Percentiles rank a stretch among this genome's conserved stretches.
Conservation (phyloP, 2,797 vertebrate species). For the Pelobates cultripes region DNA sequence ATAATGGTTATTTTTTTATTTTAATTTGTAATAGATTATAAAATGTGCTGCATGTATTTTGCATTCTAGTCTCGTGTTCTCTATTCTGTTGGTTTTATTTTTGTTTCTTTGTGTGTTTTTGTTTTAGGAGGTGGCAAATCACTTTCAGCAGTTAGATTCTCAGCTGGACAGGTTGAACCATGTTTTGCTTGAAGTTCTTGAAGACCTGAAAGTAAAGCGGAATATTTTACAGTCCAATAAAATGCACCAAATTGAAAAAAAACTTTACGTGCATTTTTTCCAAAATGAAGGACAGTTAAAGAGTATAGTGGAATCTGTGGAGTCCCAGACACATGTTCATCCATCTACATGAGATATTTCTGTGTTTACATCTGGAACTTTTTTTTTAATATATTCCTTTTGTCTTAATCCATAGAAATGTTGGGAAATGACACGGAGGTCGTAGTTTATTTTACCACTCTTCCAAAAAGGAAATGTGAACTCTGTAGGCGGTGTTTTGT, state of each 20-base stretch:
- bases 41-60: no score
- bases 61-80: no score
- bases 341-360: neutral
- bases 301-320: constrained; percentile 82
- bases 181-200: constrained; percentile 78
- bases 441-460: no score
- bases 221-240: constrained; percentile 77
- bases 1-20: no score
- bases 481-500: no score
- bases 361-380: no score
- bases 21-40: no score
- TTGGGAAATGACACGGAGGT: no score
- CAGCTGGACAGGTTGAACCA: constrained; percentile 78
- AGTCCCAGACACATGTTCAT: constrained; percentile 62
- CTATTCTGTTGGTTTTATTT: no score
- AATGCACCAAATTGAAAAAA: constrained; percentile 79
- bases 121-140: constrained; percentile 79
- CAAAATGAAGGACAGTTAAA: constrained; percentile 79
- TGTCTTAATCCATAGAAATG: no score
- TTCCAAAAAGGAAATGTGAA: no score
- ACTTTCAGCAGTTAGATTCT: constrained; percentile 76
- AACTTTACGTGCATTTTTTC: constrained; percentile 87
- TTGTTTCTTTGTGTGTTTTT: neutral
- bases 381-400: neutral
- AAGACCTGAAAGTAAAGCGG: constrained; percentile 82